These are phyloP conservation scores for Naso thynnoides DNA, from an alignment of 2,797 vertebrate genomes.

Conservation along the genomic window DNA sequence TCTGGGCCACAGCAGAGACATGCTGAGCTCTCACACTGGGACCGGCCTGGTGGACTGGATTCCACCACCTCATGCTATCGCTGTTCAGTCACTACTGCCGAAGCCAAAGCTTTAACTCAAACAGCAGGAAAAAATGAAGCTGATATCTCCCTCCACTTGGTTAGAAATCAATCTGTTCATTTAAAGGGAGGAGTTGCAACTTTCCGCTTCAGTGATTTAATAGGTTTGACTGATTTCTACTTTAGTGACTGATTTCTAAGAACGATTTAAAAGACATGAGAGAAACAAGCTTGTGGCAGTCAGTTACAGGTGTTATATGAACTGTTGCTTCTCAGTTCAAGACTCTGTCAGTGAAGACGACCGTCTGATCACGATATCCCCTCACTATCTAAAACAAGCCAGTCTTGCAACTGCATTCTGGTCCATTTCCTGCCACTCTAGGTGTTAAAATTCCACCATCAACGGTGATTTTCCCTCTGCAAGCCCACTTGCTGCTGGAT, in stretches of 20 bases:
- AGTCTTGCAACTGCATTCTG: not conserved
- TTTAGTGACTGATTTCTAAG: not conserved
- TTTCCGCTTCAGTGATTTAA: not conserved
- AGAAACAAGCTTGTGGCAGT: not conserved
- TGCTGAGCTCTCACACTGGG: constrained; percentile 40
- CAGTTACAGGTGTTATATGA: too few relatives aligned
- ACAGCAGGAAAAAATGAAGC: not conserved
- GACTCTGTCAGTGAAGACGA: not conserved
- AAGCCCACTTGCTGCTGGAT: not conserved
- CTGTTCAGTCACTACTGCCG: not conserved
- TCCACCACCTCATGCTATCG: constrained; percentile 21
- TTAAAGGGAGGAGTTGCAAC: not conserved
- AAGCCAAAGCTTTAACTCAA: too few relatives aligned
- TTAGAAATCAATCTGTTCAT: not conserved
- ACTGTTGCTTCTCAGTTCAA: not conserved
- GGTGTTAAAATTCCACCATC: not conserved
- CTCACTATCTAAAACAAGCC: too few relatives aligned
- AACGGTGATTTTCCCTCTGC: not conserved
- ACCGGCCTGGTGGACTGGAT: constrained; percentile 39
- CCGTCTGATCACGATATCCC: not conserved
- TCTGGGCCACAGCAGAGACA: constrained; percentile 43
- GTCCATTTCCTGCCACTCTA: not conserved
- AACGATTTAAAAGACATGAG: not conserved
- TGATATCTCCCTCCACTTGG: too few relatives aligned
- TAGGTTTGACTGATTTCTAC: not conserved